phyloP scores from a whole-genome alignment of 64 coral and sea anemone species.

The Montipora foliosa region DNA sequence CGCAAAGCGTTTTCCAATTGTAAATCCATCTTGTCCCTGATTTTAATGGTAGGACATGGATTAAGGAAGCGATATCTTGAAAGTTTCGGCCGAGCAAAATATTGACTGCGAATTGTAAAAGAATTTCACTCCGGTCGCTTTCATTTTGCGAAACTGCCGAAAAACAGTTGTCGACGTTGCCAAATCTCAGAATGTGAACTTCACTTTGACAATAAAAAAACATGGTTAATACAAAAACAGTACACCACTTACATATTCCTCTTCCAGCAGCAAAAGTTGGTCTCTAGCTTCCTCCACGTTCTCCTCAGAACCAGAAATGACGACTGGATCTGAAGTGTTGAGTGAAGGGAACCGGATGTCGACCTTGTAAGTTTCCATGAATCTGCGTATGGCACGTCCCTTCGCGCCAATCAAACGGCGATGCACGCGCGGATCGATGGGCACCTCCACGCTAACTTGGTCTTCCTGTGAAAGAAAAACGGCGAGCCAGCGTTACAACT shows the following conservation, averaged over 20 bases:
- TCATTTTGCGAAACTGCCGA: too few species aligned
- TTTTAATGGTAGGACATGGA: too few species aligned
- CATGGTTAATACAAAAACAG: neutral
- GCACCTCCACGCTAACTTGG: conserved; percentile 82
- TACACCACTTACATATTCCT: conserved; percentile 89
- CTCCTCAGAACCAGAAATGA: conserved; percentile 75
- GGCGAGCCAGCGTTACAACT: too few species aligned
- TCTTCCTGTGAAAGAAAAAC: conserved; percentile 68
- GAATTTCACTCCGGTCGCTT: too few species aligned
- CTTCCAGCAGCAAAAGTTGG: conserved; percentile 87
- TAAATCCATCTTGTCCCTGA: too few species aligned
- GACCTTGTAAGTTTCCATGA: conserved; percentile 95
- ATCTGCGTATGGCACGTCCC: conserved; percentile 82
- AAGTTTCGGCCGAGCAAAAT: too few species aligned
- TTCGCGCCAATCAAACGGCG: conserved; percentile 88
- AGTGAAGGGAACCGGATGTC: conserved; percentile 94
- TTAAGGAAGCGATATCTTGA: too few species aligned
- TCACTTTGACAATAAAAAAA: too few species aligned
- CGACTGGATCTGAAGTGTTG: conserved; percentile 82
- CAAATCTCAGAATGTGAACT: too few species aligned
- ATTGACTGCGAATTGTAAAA: too few species aligned
- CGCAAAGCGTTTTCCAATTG: too few species aligned
- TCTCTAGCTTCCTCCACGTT: conserved; percentile 95
- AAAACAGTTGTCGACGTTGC: too few species aligned
- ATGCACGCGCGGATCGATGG: conserved; percentile 92